phyloP scores from a whole-genome alignment of 64 coral and sea anemone species.

The Hydrozoanthus tunicans region DNA sequence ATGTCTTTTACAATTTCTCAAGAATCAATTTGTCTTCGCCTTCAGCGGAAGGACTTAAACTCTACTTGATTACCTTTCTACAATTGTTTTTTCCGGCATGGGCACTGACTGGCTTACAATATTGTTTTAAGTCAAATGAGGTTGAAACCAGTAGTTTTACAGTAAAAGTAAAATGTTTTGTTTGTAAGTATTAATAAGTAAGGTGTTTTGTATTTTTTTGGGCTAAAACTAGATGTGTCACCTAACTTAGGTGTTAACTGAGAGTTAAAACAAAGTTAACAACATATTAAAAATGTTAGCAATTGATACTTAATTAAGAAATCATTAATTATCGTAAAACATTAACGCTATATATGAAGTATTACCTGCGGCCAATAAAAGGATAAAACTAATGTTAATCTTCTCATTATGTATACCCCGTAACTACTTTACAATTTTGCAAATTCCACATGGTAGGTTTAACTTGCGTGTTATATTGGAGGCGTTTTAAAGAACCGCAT shows the following conservation, averaged over 20 bases:
- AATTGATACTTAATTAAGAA: conserved; percentile 43
- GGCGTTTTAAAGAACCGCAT: not conserved
- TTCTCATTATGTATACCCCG: conserved; percentile 4
- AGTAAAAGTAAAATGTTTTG: not conserved
- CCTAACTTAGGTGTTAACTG: not conserved
- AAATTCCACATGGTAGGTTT: not conserved
- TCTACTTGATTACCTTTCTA: conserved; percentile 9
- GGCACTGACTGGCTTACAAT: not conserved
- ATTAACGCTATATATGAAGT: conserved; percentile 16
- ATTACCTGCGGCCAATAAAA: conserved; percentile 17
- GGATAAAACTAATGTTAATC: not conserved
- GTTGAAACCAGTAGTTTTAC: not conserved
- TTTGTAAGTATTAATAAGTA: conserved; percentile 3
- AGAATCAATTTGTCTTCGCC: conserved; percentile 41
- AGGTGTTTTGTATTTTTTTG: not conserved
- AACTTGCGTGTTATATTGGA: conserved; percentile 15
- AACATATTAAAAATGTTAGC: conserved; percentile 49
- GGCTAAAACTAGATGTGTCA: not conserved
- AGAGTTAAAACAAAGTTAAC: conserved; percentile 42
- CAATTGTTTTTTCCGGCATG: not conserved
- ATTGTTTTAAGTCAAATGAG: not conserved
- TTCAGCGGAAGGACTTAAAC: conserved; percentile 10
- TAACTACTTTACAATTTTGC: not conserved
- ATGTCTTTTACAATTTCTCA: conserved; percentile 16
- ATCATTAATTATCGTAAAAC: conserved; percentile 47